Evolutionary conservation across 37 sponge, comb jelly and placozoan genomes (phyloP).

Genomic region (Chondrosia reniformis): DNA sequence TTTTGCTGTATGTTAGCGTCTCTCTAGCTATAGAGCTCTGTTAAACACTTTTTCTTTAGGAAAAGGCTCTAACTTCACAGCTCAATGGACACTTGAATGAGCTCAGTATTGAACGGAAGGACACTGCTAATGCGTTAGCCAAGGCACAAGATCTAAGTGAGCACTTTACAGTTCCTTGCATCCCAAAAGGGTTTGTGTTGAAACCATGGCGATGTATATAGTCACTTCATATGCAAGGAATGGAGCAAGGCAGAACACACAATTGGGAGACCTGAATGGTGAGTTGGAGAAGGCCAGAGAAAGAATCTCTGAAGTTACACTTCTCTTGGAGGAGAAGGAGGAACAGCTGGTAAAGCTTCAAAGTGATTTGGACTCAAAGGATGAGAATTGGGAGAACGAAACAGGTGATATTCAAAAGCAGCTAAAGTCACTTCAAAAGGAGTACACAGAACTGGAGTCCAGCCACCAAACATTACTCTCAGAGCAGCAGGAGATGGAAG

Average conservation of each 20-base stretch:
- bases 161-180: too few species aligned
- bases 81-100: too few species aligned
- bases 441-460: neutral
- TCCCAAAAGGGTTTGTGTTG: neutral
- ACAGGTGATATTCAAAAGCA: neutral
- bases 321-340: neutral
- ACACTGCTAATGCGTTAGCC: too few species aligned
- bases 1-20: neutral
- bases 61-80: too few species aligned
- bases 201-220: neutral
- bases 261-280: neutral
- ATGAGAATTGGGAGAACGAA: neutral
- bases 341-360: neutral
- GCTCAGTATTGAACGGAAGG: too few species aligned
- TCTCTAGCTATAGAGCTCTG: neutral
- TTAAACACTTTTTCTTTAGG: neutral
- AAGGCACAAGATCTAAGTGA: too few species aligned
- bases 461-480: neutral
- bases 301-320: neutral
- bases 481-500: neutral
- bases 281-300: constrained; percentile 14
- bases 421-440: neutral
- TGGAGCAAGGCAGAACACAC: too few species aligned
- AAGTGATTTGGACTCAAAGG: neutral
- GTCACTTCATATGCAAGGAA: too few species aligned